Conservation (phyloP, 2,113 vertebrate genomes). For the Aepyceros melampus region DNA sequence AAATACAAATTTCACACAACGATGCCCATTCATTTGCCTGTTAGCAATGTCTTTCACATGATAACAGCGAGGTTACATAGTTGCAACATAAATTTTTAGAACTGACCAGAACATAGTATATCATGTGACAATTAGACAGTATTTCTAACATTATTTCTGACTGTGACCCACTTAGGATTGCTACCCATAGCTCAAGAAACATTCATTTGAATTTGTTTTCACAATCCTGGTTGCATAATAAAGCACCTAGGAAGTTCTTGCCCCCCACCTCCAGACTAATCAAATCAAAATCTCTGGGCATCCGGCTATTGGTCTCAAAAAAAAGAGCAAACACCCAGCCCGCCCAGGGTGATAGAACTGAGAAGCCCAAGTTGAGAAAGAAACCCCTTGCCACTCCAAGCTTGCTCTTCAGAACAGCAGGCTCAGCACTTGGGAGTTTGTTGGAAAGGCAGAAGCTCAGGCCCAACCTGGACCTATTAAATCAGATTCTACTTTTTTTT, state of each 20-base stretch:
- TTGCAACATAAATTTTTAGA: neutral
- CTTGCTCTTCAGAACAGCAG: neutral
- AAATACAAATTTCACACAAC: neutral
- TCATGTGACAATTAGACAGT: neutral
- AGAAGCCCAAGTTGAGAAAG: neutral
- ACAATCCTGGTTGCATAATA: neutral
- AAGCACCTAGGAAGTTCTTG: neutral
- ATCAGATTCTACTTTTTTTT: neutral
- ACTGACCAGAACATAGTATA: neutral
- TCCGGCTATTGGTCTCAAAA: neutral
- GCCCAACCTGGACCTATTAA: neutral
- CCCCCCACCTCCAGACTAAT: neutral
- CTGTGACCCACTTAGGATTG: neutral
- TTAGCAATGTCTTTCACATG: neutral
- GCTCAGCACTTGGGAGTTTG: neutral
- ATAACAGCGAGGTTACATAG: neutral
- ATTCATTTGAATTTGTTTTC: neutral
- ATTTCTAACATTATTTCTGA: constrained; percentile 7
- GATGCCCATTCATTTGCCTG: neutral
- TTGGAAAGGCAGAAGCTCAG: neutral
- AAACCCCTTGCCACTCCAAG: neutral
- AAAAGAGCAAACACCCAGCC: neutral
- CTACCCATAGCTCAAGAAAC: neutral
- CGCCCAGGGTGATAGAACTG: neutral
- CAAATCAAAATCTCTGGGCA: neutral